These are phyloP conservation scores for Ptychochromis oligacanthus DNA, from an alignment of 2,113 vertebrate genomes.

Conservation along the genomic window DNA sequence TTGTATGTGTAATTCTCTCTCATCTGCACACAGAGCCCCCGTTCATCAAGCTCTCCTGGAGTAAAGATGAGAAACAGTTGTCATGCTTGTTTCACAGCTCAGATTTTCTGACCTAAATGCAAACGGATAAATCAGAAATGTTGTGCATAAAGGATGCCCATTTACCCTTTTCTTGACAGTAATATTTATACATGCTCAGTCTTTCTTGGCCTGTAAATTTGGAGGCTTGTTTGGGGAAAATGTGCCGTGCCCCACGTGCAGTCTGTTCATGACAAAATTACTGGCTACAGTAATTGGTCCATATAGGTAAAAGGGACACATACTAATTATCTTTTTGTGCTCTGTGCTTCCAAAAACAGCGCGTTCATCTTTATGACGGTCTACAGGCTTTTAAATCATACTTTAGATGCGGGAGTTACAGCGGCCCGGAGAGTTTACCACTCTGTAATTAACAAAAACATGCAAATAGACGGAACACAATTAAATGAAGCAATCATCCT, in stretches of 20 bases:
- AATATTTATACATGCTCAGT: neutral
- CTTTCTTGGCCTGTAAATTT: neutral
- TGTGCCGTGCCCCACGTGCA: neutral
- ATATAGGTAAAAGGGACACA: neutral
- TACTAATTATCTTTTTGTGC: neutral
- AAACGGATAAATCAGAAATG: neutral
- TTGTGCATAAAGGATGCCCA: neutral
- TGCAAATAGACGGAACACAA: neutral
- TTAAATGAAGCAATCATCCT: constrained; percentile 1
- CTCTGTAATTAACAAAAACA: neutral
- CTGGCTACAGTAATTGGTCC: neutral
- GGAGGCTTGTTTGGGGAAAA: constrained; percentile 6
- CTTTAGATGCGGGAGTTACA: neutral
- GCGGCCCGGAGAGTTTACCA: neutral
- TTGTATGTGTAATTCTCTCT: neutral
- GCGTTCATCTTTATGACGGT: neutral
- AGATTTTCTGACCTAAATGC: neutral
- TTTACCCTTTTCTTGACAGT: neutral
- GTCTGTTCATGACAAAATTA: neutral
- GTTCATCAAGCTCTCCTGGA: neutral
- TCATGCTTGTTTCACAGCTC: neutral
- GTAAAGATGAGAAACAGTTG: neutral
- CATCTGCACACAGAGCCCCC: neutral
- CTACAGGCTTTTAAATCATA: neutral
- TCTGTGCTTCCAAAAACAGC: neutral